These are phyloP conservation scores for Meles meles DNA, from an alignment of 2,113 vertebrate genomes.

Conservation along the genomic window DNA sequence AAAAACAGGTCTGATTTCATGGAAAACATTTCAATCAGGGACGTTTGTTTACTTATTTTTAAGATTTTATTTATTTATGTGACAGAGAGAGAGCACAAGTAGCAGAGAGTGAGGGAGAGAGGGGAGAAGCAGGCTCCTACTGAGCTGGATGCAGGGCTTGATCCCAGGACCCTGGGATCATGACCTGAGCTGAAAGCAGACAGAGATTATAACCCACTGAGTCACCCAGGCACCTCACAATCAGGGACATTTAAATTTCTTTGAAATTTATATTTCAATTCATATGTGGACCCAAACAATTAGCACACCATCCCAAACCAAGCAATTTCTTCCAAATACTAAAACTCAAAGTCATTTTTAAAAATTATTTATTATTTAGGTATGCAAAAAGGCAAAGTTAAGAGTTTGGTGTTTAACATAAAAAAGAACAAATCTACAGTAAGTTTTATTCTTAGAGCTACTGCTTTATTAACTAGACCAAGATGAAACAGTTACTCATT, in stretches of 20 bases:
- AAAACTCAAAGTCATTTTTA: background rate
- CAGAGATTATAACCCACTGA: too few relatives aligned
- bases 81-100: too few relatives aligned
- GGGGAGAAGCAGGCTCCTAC: too few relatives aligned
- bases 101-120: too few relatives aligned
- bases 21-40: background rate
- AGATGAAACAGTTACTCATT: conserved; percentile 53
- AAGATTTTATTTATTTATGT: too few relatives aligned
- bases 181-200: too few relatives aligned
- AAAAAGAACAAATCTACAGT: conserved; percentile 43
- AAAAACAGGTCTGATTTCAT: background rate
- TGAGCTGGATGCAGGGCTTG: too few relatives aligned
- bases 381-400: conserved; percentile 31
- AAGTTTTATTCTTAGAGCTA: conserved; percentile 69
- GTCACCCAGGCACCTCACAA: background rate
- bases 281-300: background rate
- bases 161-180: too few relatives aligned
- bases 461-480: conserved; percentile 51
- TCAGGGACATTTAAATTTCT: background rate
- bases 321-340: conserved; percentile 7
- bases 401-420: conserved; percentile 25
- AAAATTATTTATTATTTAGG: background rate
- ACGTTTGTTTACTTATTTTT: too few relatives aligned
- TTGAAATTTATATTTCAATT: conserved; percentile 27
- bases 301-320: background rate